Percentiles rank a stretch among this genome's conserved stretches.
These are phyloP conservation scores for Drosophila lacertosa DNA, from an alignment of 1,140 invertebrate species.

Conservation along the genomic window DNA sequence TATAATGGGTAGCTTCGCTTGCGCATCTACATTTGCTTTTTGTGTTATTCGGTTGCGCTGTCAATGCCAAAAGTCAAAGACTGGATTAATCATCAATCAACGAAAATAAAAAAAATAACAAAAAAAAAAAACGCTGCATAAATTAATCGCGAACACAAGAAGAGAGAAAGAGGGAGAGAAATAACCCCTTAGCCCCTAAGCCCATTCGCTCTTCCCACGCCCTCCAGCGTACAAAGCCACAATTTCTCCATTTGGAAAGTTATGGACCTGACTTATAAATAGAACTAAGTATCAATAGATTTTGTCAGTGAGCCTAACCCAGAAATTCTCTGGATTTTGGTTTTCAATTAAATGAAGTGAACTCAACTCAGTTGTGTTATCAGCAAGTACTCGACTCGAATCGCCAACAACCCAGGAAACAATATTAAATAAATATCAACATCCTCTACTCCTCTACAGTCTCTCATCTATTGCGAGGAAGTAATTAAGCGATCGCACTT, in stretches of 20 bases:
- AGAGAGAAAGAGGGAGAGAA: constrained; percentile 19
- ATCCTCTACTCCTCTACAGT: no score
- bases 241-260: constrained; percentile 47
- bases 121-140: constrained; percentile 48
- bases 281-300: constrained; percentile 5
- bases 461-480: neutral
- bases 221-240: no score
- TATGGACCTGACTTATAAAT: constrained; percentile 27
- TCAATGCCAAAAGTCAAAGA: constrained; percentile 80
- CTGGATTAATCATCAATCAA: constrained; percentile 82
- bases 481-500: constrained; percentile 19
- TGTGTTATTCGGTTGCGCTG: constrained; percentile 38
- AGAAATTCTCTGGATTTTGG: no score
- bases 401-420: no score
- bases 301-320: constrained; percentile 14
- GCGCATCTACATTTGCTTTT: constrained; percentile 7
- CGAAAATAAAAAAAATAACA: constrained; percentile 22
- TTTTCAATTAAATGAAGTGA: no score
- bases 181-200: no score
- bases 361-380: no score
- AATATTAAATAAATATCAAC: no score
- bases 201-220: neutral
- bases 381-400: no score
- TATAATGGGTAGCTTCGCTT: no score
- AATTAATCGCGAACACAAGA: constrained; percentile 61